Percentiles rank a stretch among this genome's conserved stretches.
Evolutionary conservation across 1,140 invertebrate species (phyloP).

Genomic region (Platyura marginata): DNA sequence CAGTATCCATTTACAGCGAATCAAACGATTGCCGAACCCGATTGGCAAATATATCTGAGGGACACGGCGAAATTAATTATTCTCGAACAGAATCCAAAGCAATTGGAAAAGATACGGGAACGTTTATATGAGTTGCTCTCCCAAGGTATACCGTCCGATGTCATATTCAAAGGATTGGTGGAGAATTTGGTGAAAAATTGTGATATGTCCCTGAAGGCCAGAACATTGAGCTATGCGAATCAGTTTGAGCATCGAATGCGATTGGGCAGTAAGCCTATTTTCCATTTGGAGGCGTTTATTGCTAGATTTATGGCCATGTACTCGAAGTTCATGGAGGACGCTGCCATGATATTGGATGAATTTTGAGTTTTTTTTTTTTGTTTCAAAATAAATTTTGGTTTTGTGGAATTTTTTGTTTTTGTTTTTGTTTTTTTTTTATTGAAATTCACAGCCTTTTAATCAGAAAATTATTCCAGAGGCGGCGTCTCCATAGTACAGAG

Average conservation of each 20-base stretch:
- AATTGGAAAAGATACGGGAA: constrained; percentile 65
- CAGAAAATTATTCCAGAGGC: no score
- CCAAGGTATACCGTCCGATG: constrained; percentile 83
- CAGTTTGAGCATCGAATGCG: constrained; percentile 80
- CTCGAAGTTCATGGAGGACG: constrained; percentile 25
- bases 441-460: no score
- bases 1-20: constrained; percentile 73
- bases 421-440: no score
- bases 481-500: no score
- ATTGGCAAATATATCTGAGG: constrained; percentile 82
- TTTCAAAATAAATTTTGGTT: no score
- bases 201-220: constrained; percentile 72
- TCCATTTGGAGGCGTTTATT: constrained; percentile 93
- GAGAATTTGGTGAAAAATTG: constrained; percentile 75
- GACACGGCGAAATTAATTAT: constrained; percentile 80
- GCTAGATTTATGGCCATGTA: constrained; percentile 93
- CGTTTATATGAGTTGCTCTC: constrained; percentile 85
- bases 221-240: constrained; percentile 70
- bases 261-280: constrained; percentile 84
- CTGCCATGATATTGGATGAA: not conserved
- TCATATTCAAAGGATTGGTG: constrained; percentile 82
- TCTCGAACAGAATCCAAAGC: constrained; percentile 69
- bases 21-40: constrained; percentile 70
- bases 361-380: no score
- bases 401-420: no score